phyloP scores from a whole-genome alignment of 2,888 invertebrate species.

The Anaspis maculata region DNA sequence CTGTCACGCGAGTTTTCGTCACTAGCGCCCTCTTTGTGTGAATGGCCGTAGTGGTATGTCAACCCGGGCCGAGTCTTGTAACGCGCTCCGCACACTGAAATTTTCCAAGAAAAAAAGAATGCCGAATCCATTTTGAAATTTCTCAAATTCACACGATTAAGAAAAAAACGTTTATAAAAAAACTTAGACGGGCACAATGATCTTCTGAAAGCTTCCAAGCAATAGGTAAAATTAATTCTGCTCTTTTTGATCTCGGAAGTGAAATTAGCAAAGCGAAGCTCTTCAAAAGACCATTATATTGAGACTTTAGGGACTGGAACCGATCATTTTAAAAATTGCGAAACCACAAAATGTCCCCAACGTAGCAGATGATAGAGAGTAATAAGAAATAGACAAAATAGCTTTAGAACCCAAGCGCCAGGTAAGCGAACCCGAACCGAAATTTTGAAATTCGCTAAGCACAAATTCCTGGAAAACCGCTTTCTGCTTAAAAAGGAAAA shows the following conservation, averaged over 20 bases:
- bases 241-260: no score
- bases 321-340: slow-evolving; percentile 28
- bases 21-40: slow-evolving; percentile 60
- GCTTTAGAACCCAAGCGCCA: slow-evolving; percentile 35
- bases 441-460: no score
- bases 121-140: slow-evolving; percentile 10
- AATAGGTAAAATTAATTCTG: no score
- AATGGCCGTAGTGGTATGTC: slow-evolving; percentile 92
- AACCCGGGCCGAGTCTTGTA: slow-evolving; percentile 95
- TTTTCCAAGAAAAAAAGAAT: slow-evolving; percentile 21
- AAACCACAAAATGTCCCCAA: slow-evolving; percentile 5
- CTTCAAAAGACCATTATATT: slow-evolving; percentile 27
- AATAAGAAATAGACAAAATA: slow-evolving; percentile 8
- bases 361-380: slow-evolving; percentile 8
- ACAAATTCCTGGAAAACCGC: no score
- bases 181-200: no score
- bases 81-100: slow-evolving; percentile 87
- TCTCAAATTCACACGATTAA: slow-evolving; percentile 8
- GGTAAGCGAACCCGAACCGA: slow-evolving; percentile 41
- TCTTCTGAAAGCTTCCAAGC: background rate
- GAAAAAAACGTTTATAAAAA: background rate
- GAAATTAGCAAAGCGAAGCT: no score
- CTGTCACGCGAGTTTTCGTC: slow-evolving; percentile 44
- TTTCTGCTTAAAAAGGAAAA: no score
- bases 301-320: slow-evolving; percentile 37